Evolutionary conservation across 2,113 vertebrate genomes (phyloP), one percentile per base, ranked within the genome.

Genomic region (Xiphophorus couchianus): DNA sequence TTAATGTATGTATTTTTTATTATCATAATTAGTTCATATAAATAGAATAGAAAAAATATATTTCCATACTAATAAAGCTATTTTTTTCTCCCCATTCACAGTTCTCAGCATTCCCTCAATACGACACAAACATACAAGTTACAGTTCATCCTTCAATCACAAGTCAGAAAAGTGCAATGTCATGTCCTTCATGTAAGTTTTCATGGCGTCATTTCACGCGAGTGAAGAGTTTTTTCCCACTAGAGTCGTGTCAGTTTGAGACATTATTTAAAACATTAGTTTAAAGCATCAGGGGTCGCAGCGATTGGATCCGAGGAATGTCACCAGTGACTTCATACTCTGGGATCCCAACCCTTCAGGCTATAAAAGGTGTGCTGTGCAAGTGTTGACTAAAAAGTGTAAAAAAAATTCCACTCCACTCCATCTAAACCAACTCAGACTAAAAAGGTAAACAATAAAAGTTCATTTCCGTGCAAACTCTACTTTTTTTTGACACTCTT

Each of bases 41-140:
- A 91, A 91, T 91, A 88, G 0, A 70, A 80, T 86, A 86, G 13
- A 85, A 86, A 88, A 89, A 84, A 58, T 58, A 58, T 81, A 87
- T 76, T 70, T 78, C 13, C 60, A 35, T 67, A 2, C 5, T 31
- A 71, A n/a, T 25, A 3, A 33, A 73, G 5, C 2, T 73, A 0
- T 62, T 39, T 15, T 68, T 79, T 37, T 10, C 2, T 30, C 68
- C 10, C 33, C 68, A 77, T 79, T 79, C 68, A 87, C 72, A 80
- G 29, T 54, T 60, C 33, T 67, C 42, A 28, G 66, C 63, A 30
- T 67, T 58, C 42, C 28, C 30, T 68, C 58, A 54, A 15, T 69
- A 8, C 81, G 22, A 80, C 4, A 83, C 15, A 84, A 19, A 48
- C 17, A 27, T 3, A 28, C 42, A 31, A 65, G 2, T 27, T 42